Conservation (phyloP, 1,140 invertebrate genomes). For the Diploscapter pachys region DNA sequence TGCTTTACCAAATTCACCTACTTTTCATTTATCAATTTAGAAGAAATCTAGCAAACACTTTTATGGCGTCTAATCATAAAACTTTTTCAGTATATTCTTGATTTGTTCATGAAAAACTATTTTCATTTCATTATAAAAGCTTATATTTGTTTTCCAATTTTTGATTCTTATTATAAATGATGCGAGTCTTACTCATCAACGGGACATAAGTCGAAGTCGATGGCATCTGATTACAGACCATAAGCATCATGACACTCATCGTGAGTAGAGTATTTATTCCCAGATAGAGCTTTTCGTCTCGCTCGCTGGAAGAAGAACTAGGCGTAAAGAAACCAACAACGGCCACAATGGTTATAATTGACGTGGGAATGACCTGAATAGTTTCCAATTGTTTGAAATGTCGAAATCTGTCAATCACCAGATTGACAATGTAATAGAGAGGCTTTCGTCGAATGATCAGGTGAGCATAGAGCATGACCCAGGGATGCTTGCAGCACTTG, state of each 20-base stretch:
- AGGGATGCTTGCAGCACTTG: constrained; percentile 54
- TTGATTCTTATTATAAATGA: too few species aligned
- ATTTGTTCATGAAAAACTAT: too few species aligned
- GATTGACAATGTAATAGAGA: constrained; percentile 56
- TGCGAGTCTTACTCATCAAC: constrained; percentile 44
- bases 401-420: constrained; percentile 29
- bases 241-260: constrained; percentile 55
- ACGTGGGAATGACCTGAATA: constrained; percentile 40
- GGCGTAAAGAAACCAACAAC: constrained; percentile 58
- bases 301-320: constrained; percentile 49
- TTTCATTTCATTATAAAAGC: too few species aligned
- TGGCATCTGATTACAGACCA: constrained; percentile 57
- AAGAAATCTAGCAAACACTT: neutral
- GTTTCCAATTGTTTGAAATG: too few species aligned
- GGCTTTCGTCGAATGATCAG: constrained; percentile 55
- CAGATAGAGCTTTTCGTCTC: constrained; percentile 56
- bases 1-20: neutral
- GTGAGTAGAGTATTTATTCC: constrained; percentile 57
- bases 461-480: constrained; percentile 58
- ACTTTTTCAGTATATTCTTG: too few species aligned
- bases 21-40: neutral
- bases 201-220: constrained; percentile 55
- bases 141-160: too few species aligned
- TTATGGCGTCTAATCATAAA: too few species aligned
- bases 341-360: constrained; percentile 54